These are phyloP conservation scores for Myotis daubentonii DNA, from an alignment of 2,797 vertebrate genomes.

Conservation along the genomic window DNA sequence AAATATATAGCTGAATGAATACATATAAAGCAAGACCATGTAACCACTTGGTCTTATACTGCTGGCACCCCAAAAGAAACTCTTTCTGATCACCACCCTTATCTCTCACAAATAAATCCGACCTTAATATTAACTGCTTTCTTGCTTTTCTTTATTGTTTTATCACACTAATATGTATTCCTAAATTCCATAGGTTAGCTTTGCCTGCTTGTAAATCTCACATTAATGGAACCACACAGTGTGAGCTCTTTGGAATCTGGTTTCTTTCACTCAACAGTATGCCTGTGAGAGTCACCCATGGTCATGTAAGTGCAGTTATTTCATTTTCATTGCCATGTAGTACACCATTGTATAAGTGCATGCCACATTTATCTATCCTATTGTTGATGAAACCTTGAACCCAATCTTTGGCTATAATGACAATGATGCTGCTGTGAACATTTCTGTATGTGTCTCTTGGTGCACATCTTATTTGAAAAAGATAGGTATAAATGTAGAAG, in stretches of 20 bases:
- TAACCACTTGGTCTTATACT: not conserved
- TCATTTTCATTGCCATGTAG: not conserved
- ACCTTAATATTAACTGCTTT: not conserved
- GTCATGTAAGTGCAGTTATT: not conserved
- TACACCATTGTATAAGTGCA: not conserved
- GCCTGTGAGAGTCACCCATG: not conserved
- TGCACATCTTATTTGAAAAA: not conserved
- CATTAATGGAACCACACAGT: not conserved
- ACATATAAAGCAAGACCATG: not conserved
- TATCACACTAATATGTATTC: not conserved
- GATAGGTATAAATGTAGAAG: not conserved
- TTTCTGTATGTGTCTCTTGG: not conserved
- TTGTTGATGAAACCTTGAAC: not conserved
- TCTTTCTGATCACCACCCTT: not conserved
- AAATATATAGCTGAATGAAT: not conserved
- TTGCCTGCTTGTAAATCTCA: not conserved
- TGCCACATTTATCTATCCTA: not conserved
- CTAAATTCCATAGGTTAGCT: not conserved
- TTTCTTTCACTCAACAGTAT: not conserved
- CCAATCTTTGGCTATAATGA: not conserved
- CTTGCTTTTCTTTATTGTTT: conserved; percentile 14
- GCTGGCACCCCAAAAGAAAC: not conserved
- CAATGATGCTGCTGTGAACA: not conserved
- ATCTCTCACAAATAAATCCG: not conserved
- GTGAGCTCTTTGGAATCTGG: not conserved